Conservation (phyloP, 1,140 invertebrate species). For the Drosophila grimshawi region DNA sequence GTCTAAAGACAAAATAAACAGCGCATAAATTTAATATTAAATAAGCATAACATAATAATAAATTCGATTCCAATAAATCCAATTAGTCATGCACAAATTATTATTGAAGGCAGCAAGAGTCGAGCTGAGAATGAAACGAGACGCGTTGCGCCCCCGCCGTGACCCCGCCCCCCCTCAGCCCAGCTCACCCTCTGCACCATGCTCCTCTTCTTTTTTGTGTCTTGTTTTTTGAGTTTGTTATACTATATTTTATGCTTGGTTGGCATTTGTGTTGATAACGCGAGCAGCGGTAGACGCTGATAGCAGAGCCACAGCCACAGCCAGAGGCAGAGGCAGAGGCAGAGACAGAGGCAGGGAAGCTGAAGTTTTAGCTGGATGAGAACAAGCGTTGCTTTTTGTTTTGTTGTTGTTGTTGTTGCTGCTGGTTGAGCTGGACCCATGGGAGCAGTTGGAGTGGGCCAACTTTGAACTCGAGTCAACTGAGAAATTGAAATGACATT, state of each 20-base stretch:
- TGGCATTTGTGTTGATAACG: slow-evolving; percentile 64
- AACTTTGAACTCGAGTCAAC: slow-evolving; percentile 41
- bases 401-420: slow-evolving; percentile 19
- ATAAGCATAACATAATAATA: slow-evolving; percentile 81
- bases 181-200: not conserved
- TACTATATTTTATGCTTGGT: slow-evolving; percentile 55
- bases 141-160: slow-evolving; percentile 18
- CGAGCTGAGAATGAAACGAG: slow-evolving; percentile 12
- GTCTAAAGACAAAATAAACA: slow-evolving; percentile 67
- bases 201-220: not conserved
- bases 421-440: slow-evolving; percentile 2
- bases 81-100: slow-evolving; percentile 83
- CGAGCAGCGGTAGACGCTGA: slow-evolving; percentile 31
- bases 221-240: too few species aligned
- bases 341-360: not conserved
- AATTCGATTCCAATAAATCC: slow-evolving; percentile 83
- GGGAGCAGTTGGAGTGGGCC: not conserved
- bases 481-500: slow-evolving; percentile 63
- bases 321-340: not conserved
- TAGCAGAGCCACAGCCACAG: slow-evolving; percentile 20
- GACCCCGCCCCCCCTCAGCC: not conserved
- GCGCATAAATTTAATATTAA: slow-evolving; percentile 79
- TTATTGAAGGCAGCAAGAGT: slow-evolving; percentile 67
- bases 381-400: slow-evolving; percentile 43
- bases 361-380: not conserved